Evolutionary conservation across 1,140 invertebrate species (phyloP).

Genomic region (Luehdorfia chinensis): DNA sequence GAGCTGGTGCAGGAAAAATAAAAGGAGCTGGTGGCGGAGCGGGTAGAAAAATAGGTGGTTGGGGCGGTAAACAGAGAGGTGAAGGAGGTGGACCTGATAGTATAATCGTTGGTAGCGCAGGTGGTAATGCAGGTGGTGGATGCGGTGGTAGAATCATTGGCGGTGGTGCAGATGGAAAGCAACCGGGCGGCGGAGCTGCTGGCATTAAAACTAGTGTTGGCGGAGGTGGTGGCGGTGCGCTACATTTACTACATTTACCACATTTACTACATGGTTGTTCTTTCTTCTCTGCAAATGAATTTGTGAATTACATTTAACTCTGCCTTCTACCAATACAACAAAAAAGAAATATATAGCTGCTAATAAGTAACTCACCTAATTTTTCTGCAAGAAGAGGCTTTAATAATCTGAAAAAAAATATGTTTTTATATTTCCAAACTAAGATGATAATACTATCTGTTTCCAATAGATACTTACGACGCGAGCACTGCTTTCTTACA

Average conservation of each 20-base stretch:
- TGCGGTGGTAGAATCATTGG: constrained; percentile 20
- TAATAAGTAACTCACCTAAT: constrained; percentile 42
- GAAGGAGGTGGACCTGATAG: constrained; percentile 23
- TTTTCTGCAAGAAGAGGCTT: constrained; percentile 48
- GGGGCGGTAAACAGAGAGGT: constrained; percentile 9
- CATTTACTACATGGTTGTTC: constrained; percentile 28
- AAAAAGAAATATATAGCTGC: constrained; percentile 6
- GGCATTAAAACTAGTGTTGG: constrained; percentile 50
- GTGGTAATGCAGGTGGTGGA: constrained; percentile 19
- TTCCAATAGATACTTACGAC: constrained; percentile 43
- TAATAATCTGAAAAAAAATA: constrained; percentile 48
- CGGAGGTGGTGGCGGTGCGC: constrained; percentile 35
- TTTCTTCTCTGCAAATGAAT: constrained; percentile 40
- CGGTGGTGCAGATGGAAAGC: constrained; percentile 23
- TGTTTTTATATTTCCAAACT: constrained; percentile 1
- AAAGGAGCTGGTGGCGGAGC: constrained; percentile 21
- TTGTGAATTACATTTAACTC: too few relatives aligned
- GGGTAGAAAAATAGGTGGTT: constrained; percentile 8
- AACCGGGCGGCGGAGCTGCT: constrained; percentile 25
- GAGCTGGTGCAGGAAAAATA: constrained; percentile 13
- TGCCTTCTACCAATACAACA: too few relatives aligned
- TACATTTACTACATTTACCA: constrained; percentile 24
- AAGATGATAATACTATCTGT: not conserved
- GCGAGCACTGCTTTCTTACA: constrained; percentile 54
- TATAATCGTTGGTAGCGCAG: constrained; percentile 22